Percentiles rank a stretch among this genome's conserved stretches.
phyloP scores from a whole-genome alignment of 2,797 vertebrate species.

The Oophaga sylvatica region DNA sequence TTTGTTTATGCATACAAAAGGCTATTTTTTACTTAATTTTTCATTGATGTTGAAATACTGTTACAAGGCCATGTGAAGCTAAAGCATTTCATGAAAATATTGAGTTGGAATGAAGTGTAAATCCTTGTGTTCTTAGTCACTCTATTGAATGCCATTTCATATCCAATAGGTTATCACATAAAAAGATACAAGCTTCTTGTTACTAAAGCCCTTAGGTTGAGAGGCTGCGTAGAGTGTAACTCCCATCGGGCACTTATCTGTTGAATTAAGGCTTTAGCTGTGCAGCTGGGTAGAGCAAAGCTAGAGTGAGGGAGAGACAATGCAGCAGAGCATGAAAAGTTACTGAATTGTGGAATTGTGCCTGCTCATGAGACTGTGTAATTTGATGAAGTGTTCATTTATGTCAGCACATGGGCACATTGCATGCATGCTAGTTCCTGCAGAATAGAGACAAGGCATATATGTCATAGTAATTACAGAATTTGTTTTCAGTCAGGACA shows the following conservation, averaged over 20 bases:
- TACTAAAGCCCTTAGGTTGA: conserved; percentile 33
- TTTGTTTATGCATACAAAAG: not conserved
- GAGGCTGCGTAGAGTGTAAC: conserved; percentile 56
- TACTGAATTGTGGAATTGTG: conserved; percentile 66
- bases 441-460: conserved; percentile 68
- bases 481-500: conserved; percentile 67
- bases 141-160: not conserved
- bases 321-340: conserved; percentile 70
- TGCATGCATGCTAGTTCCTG: conserved; percentile 68
- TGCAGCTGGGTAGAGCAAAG: conserved; percentile 67
- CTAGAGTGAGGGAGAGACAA: conserved; percentile 49
- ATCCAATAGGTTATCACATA: conserved; percentile 1
- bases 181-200: conserved; percentile 17
- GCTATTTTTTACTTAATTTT: not conserved
- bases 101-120: not conserved
- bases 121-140: not conserved
- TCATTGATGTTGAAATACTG: not conserved
- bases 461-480: conserved; percentile 70
- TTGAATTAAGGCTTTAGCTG: conserved; percentile 66
- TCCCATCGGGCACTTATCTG: conserved; percentile 68
- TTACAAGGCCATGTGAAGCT: not conserved
- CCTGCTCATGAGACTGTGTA: conserved; percentile 74
- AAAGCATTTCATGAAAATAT: not conserved
- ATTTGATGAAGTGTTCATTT: conserved; percentile 78
- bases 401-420: conserved; percentile 71